These are phyloP conservation scores for Drosophila littoralis DNA, from an alignment of 1,140 invertebrate genomes.

Conservation along the genomic window DNA sequence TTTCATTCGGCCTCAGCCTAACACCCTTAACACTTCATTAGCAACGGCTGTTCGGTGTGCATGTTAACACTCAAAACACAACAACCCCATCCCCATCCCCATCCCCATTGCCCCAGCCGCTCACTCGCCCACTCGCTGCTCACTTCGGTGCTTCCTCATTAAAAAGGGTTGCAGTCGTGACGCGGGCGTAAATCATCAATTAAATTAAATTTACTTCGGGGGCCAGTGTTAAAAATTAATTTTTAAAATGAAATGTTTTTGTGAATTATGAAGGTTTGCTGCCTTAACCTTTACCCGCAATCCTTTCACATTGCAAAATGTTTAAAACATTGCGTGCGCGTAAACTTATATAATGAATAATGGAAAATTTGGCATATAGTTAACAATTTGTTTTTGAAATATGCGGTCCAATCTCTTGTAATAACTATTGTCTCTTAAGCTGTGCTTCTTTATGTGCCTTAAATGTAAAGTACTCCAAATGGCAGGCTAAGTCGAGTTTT, in stretches of 20 bases:
- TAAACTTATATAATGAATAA: no score
- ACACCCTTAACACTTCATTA: conserved; percentile 55
- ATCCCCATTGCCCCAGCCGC: background rate
- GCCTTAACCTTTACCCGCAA: background rate
- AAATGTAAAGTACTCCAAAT: no score
- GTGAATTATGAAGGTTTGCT: conserved; percentile 66
- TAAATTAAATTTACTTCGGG: conserved; percentile 67
- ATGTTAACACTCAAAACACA: conserved; percentile 33
- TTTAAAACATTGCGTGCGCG: background rate
- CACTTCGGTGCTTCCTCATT: conserved; percentile 21
- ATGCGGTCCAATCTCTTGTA: no score
- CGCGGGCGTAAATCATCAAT: conserved; percentile 67
- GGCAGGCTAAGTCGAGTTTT: no score
- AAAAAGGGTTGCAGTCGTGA: conserved; percentile 56
- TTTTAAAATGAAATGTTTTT: conserved; percentile 70
- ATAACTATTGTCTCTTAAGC: no score
- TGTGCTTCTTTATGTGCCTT: no score
- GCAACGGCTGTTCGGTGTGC: conserved; percentile 20
- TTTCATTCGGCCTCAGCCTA: conserved; percentile 8
- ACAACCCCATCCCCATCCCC: background rate
- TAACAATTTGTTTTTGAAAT: no score
- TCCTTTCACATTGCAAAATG: background rate
- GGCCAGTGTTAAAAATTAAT: conserved; percentile 65
- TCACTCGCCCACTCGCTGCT: background rate
- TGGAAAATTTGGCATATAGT: no score